Evolutionary conservation across 2,888 invertebrate genomes (phyloP).

Genomic region (Gryllus longicercus): DNA sequence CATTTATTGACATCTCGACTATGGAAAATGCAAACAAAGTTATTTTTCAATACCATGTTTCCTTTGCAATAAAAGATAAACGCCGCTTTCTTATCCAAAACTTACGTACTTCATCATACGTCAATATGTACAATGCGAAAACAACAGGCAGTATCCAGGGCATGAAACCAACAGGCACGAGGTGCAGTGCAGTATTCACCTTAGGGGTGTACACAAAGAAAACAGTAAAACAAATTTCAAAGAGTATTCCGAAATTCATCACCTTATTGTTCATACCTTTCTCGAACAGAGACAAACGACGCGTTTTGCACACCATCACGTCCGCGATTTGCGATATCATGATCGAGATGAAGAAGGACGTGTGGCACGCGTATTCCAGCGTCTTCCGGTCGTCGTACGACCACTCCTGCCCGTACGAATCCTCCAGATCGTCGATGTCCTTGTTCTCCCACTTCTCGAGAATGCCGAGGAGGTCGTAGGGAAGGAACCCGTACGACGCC

Average conservation of each 20-base stretch:
- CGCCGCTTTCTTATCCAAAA: conserved; percentile 28
- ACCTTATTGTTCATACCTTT: conserved; percentile 31
- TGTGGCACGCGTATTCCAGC: conserved; percentile 30
- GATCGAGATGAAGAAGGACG: conserved; percentile 31
- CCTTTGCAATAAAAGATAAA: background rate
- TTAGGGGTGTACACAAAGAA: conserved; percentile 28
- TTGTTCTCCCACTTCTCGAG: conserved; percentile 45
- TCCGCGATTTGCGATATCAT: conserved; percentile 30
- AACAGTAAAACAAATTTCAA: conserved; percentile 24
- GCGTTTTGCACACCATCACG: conserved; percentile 33
- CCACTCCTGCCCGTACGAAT: conserved; percentile 43
- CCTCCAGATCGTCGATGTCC: conserved; percentile 63
- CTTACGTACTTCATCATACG: conserved; percentile 31
- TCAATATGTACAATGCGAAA: conserved; percentile 28
- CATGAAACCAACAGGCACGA: conserved; percentile 21
- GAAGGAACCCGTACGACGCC: conserved; percentile 32
- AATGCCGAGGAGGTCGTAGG: conserved; percentile 11
- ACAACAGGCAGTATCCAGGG: conserved; percentile 26
- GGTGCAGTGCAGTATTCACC: background rate
- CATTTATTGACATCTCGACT: no score
- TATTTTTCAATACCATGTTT: background rate
- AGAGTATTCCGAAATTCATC: conserved; percentile 27
- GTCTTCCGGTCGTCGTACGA: conserved; percentile 24
- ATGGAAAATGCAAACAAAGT: background rate
- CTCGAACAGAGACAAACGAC: conserved; percentile 30